A percentile compares a stretch with the other conserved stretches of the same genome.
Conservation (phyloP, 2,888 invertebrate species). For the Clepsis dumicolana region DNA sequence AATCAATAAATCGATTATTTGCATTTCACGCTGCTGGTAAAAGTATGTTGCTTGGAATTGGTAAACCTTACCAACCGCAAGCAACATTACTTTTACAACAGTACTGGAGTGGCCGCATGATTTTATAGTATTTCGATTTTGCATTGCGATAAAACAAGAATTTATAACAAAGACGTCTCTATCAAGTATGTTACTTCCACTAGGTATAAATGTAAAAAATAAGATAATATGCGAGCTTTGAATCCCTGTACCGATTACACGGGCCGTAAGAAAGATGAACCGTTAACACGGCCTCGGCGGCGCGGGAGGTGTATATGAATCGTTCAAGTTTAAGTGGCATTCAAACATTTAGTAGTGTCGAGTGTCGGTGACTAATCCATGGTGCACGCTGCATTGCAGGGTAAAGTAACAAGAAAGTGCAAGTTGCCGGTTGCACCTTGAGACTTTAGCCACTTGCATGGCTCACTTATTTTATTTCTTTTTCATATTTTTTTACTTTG, state of each 20-base stretch:
- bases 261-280: conserved; percentile 2
- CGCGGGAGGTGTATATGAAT: conserved; percentile 24
- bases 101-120: no score
- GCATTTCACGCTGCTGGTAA: conserved; percentile 20
- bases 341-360: conserved; percentile 10
- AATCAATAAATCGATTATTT: no score
- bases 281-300: conserved; percentile 14
- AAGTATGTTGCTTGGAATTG: background rate
- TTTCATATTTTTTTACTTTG: background rate
- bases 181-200: no score
- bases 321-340: conserved; percentile 26
- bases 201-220: background rate
- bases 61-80: no score
- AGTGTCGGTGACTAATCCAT: conserved; percentile 1
- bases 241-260: background rate
- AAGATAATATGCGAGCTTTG: background rate
- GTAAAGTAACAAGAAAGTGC: background rate
- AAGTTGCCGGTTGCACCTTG: background rate
- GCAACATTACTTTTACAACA: no score
- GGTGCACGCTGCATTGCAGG: background rate
- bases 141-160: no score
- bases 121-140: no score
- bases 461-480: background rate
- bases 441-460: background rate
- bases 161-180: no score